Evolutionary conservation across 2,888 invertebrate genomes (phyloP).

Genomic region (Theretra japonica): DNA sequence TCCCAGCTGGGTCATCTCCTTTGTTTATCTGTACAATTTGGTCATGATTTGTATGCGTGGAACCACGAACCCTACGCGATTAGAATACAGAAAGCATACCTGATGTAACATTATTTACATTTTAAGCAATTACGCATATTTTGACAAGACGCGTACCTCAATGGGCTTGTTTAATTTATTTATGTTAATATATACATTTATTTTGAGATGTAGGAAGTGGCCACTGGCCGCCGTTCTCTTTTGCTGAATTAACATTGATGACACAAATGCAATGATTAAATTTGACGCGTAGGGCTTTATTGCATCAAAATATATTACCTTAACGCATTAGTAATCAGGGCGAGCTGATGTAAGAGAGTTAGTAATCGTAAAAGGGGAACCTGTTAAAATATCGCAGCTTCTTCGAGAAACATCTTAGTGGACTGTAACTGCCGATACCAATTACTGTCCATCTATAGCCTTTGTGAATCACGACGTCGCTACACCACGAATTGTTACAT

Average conservation of each 20-base stretch:
- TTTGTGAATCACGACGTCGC: constrained; percentile 14
- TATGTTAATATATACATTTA: constrained; percentile 28
- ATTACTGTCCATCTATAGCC: constrained; percentile 5
- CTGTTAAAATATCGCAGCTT: constrained; percentile 5
- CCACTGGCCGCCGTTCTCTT: constrained; percentile 9
- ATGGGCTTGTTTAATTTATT: constrained; percentile 36
- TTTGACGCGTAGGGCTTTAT: constrained; percentile 9
- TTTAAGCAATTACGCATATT: constrained; percentile 42
- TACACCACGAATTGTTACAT: constrained; percentile 18
- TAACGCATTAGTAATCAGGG: not conserved
- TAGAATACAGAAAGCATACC: constrained; percentile 48
- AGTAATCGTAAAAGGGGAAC: not conserved
- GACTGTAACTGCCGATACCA: not conserved
- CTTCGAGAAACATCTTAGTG: not conserved
- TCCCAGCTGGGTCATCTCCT: constrained; percentile 60
- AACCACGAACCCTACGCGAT: constrained; percentile 54
- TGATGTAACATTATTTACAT: constrained; percentile 59
- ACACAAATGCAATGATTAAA: constrained; percentile 8
- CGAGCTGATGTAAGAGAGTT: constrained; percentile 21
- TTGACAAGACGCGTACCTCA: constrained; percentile 31
- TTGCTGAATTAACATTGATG: constrained; percentile 6
- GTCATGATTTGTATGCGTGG: constrained; percentile 57
- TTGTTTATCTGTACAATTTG: constrained; percentile 45
- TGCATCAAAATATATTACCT: constrained; percentile 1
- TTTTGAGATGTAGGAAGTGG: constrained; percentile 37